Conservation (phyloP, 2,797 vertebrate genomes). For the Cynodonichthys magdalenae region DNA sequence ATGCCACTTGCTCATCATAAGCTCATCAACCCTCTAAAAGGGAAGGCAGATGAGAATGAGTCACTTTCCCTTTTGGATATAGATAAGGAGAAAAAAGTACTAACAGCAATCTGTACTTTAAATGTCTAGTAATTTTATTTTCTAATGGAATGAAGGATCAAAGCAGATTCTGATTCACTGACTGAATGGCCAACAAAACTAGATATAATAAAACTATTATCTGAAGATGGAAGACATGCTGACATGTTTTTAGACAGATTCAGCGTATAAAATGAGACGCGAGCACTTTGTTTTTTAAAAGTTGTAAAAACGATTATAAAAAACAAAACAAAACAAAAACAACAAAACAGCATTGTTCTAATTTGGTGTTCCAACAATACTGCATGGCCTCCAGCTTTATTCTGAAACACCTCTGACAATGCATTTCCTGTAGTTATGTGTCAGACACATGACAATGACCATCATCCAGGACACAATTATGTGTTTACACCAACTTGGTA, state of each 20-base stretch:
- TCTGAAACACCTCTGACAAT: not conserved
- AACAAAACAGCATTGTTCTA: not conserved
- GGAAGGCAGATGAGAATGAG: constrained; percentile 65
- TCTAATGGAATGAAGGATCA: constrained; percentile 7
- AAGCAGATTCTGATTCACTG: not conserved
- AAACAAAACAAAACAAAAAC: not conserved
- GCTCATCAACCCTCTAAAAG: constrained; percentile 49
- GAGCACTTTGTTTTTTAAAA: no score
- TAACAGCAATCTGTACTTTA: constrained; percentile 43
- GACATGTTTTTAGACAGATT: not conserved
- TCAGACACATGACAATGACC: not conserved
- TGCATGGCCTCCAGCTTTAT: not conserved
- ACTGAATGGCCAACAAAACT: constrained; percentile 9
- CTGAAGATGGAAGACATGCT: not conserved
- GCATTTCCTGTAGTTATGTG: not conserved
- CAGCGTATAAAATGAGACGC: not conserved
- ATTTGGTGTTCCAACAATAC: not conserved
- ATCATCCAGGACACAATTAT: not conserved
- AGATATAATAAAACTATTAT: not conserved
- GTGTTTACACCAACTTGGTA: not conserved
- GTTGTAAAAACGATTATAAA: not conserved
- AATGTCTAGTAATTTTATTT: constrained; percentile 18
- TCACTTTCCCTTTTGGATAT: constrained; percentile 69
- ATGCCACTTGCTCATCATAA: constrained; percentile 46
- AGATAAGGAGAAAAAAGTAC: not conserved